These are phyloP conservation scores for Osmerus mordax DNA, from an alignment of 2,113 vertebrate species.

Conservation along the genomic window DNA sequence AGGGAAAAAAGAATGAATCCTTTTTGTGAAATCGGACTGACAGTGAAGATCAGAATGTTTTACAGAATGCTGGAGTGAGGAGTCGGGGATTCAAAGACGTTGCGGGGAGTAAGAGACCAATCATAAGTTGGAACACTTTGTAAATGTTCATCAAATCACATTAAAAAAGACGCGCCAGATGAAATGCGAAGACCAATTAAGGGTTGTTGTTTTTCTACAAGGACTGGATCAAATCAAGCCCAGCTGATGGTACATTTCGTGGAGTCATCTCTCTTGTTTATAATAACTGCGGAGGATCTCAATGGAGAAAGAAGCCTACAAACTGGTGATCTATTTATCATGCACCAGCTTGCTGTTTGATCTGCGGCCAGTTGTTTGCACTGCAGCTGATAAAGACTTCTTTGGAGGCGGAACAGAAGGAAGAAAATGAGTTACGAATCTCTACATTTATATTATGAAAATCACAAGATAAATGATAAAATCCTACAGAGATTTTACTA, in stretches of 20 bases:
- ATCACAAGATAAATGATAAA: conserved; percentile 73
- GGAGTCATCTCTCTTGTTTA: conserved; percentile 69
- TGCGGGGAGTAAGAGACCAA: conserved; percentile 62
- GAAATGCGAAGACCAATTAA: conserved; percentile 64
- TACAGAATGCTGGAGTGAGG: conserved; percentile 55
- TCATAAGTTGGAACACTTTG: conserved; percentile 69
- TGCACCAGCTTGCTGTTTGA: conserved; percentile 69
- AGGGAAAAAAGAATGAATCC: conserved; percentile 59
- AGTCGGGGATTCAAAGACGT: conserved; percentile 54
- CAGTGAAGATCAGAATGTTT: conserved; percentile 64
- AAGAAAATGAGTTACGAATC: conserved; percentile 68
- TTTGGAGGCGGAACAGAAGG: conserved; percentile 70
- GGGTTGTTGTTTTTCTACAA: conserved; percentile 53
- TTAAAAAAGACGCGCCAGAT: conserved; percentile 56
- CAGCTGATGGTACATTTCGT: conserved; percentile 72
- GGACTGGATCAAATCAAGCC: conserved; percentile 70
- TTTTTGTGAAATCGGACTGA: conserved; percentile 66
- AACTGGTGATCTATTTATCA: conserved; percentile 72
- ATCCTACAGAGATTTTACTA: conserved; percentile 83
- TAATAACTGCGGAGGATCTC: conserved; percentile 63
- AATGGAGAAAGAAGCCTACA: conserved; percentile 64
- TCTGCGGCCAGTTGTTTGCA: conserved; percentile 64
- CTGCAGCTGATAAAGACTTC: conserved; percentile 61
- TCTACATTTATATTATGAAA: conserved; percentile 76
- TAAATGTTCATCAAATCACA: conserved; percentile 74